A percentile compares a stretch with the other conserved stretches of the same genome.
These are phyloP conservation scores for Lateolabrax maculatus DNA, from an alignment of 2,797 vertebrate species.

Conservation along the genomic window DNA sequence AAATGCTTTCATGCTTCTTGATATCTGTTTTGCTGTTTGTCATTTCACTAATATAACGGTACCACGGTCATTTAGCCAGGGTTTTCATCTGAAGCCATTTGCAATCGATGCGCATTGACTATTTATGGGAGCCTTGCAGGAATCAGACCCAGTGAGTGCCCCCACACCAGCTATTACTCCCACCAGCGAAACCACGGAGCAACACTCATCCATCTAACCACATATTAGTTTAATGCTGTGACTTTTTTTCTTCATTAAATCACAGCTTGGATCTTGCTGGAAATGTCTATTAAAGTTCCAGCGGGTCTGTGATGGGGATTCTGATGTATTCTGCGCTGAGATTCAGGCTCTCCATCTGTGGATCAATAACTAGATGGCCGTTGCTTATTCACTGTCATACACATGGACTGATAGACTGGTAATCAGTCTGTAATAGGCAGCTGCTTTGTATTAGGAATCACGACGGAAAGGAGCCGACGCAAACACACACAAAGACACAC, in stretches of 20 bases:
- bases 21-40: constrained; percentile 76
- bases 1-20: constrained; percentile 67
- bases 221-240: constrained; percentile 63
- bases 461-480: not conserved
- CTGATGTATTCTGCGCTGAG: constrained; percentile 36
- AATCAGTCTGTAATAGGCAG: constrained; percentile 46
- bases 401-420: constrained; percentile 45
- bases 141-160: constrained; percentile 64
- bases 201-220: constrained; percentile 66
- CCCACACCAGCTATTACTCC: constrained; percentile 71
- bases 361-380: constrained; percentile 58
- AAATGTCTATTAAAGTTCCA: constrained; percentile 61
- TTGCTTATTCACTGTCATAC: constrained; percentile 64
- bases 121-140: constrained; percentile 77
- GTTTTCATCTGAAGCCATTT: constrained; percentile 75
- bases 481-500: not conserved
- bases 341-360: constrained; percentile 14
- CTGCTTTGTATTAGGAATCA: constrained; percentile 31
- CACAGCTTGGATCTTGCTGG: constrained; percentile 48
- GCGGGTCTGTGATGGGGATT: constrained; percentile 32
- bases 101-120: constrained; percentile 77
- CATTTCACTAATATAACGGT: constrained; percentile 75
- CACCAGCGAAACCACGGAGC: constrained; percentile 53
- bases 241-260: constrained; percentile 51
- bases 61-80: constrained; percentile 65